phyloP scores from a whole-genome alignment of 2,113 vertebrate species.

The Antechinus flavipes region DNA sequence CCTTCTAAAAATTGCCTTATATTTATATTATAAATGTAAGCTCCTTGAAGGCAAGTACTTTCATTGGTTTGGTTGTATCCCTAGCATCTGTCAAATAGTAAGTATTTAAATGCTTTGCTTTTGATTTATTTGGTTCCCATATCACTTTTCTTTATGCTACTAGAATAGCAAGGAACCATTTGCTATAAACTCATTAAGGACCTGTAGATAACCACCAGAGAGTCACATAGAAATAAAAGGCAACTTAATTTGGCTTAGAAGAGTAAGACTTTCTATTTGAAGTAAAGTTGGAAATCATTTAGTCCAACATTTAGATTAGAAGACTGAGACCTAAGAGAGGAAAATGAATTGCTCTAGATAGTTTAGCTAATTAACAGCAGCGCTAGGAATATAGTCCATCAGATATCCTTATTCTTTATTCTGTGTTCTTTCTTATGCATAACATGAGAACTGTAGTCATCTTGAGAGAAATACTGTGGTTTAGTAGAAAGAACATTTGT shows the following conservation, averaged over 20 bases:
- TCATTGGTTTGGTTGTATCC: neutral
- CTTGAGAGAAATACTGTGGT: neutral
- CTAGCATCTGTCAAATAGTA: neutral
- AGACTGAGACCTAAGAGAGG: neutral
- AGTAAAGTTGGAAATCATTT: neutral
- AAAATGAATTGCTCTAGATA: neutral
- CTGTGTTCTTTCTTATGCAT: neutral
- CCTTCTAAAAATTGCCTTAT: neutral
- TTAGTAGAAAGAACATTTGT: neutral
- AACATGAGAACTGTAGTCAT: neutral
- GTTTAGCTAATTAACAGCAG: neutral
- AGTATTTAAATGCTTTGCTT: neutral
- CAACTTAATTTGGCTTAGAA: conserved; percentile 4
- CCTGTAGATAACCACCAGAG: conserved; percentile 53
- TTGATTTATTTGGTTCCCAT: neutral
- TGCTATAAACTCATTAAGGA: conserved; percentile 50
- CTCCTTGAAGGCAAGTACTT: neutral
- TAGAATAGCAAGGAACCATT: conserved; percentile 1
- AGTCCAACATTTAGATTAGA: neutral
- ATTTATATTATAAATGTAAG: neutral
- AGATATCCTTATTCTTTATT: neutral
- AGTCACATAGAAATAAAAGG: conserved; percentile 55
- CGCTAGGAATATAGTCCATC: neutral
- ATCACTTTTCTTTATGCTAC: neutral
- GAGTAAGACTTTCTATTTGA: neutral